Conservation (phyloP, 2,888 invertebrate species). For the Pardosa pseudoannulata region DNA sequence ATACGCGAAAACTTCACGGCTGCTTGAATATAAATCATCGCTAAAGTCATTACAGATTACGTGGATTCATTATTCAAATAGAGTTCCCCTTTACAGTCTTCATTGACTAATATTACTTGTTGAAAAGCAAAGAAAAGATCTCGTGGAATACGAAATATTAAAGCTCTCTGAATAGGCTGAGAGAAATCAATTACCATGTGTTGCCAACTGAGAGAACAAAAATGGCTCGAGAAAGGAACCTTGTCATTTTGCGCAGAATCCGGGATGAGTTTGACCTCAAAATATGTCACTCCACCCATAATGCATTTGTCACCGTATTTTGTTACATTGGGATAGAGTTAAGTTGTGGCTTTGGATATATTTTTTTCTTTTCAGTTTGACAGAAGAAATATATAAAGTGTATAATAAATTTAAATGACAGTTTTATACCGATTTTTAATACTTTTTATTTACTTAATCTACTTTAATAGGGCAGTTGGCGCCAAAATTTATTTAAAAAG, state of each 20-base stretch:
- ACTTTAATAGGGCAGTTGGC: too few species aligned
- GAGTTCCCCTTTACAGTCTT: neutral
- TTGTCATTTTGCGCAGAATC: neutral
- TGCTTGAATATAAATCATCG: neutral
- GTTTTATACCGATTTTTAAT: too few species aligned
- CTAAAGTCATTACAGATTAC: slow-evolving; percentile 5
- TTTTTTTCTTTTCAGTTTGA: neutral
- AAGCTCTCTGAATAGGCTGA: neutral
- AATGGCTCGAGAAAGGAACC: neutral
- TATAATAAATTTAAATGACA: too few species aligned
- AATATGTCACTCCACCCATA: slow-evolving; percentile 16
- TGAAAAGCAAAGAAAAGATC: neutral
- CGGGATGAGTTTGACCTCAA: slow-evolving; percentile 12
- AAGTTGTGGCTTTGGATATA: neutral
- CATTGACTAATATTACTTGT: neutral
- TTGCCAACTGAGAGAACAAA: neutral
- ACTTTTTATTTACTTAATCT: too few species aligned
- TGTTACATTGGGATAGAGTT: neutral
- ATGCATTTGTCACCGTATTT: slow-evolving; percentile 21
- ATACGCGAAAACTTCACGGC: neutral
- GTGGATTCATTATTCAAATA: neutral
- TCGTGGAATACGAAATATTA: neutral
- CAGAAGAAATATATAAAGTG: too few species aligned
- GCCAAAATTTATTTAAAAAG: too few species aligned
- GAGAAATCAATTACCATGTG: neutral